Base-by-base conservation (phyloP, 2,888 invertebrate genomes). In the Portevinia maculata region DNA sequence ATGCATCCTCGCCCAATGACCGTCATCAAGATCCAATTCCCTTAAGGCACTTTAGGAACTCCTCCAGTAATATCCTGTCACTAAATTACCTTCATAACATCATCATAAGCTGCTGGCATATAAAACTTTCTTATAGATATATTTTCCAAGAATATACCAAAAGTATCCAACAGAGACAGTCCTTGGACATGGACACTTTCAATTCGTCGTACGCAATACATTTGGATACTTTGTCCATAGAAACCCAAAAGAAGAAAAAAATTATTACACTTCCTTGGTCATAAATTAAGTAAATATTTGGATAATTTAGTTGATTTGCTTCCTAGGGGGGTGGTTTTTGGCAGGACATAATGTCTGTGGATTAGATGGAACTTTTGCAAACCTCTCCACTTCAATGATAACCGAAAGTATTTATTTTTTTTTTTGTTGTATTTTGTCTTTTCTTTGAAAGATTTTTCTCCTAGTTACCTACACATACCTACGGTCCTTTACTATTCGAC, bases 271-370 rank as follows among this genome's bases (percentile, higher is more conserved):
- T 83, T 71, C 60, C 44, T 30, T 44, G 60, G 71, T 60, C 67
- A 73, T 83, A 83, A 83, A 83, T 83, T 83, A 83, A 78, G 71
- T 67, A 73, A 78, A 83, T 83, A 78, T 83, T 83, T 83, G 71
- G 71, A 67, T 73, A 67, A 78, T 78, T 83, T 83, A 73, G 73
- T 67, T 62, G 60, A 65, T 76, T 71, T 55, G 37, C 65, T 65
- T 76, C 39, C n/a, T 21, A 15, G 28, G 37, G 57, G 52, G 55
- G 21, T 55, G 41, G 46, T 50, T 17, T 52, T 50, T 50, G 41
- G 30, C 52, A 46, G 65, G 62, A 55, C 64, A 53, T 64, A 52
- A 55, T 75, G 52, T 62, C 34, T 34, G n/a, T 15, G 55, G 71
- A 71, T 55, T 71, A 81, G 69, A 69, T 30, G 28, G 53, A 64